phyloP scores from a whole-genome alignment of 2,797 vertebrate species.

The Sebastiscus tertius region DNA sequence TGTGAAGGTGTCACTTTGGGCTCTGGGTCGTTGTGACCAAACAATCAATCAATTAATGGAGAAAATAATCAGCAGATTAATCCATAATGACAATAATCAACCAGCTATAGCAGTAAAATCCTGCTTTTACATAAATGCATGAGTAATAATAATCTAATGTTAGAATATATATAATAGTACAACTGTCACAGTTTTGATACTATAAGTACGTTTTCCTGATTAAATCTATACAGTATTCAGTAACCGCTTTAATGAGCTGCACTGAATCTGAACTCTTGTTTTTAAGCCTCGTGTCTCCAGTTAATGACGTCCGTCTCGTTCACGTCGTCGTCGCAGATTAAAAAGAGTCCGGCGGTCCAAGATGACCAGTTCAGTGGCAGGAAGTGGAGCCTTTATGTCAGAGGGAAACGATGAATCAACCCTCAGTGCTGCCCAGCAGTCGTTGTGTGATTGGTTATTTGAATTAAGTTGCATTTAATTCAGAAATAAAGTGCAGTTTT shows the following conservation, averaged over 20 bases:
- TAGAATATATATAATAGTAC: not conserved
- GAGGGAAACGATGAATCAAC: slow-evolving; percentile 9
- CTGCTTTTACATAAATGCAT: not conserved
- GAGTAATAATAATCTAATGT: not conserved
- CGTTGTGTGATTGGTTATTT: not conserved
- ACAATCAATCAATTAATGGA: too few species aligned
- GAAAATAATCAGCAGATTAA: too few species aligned
- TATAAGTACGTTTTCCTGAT: not conserved
- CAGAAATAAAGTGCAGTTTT: not conserved
- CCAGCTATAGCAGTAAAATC: not conserved
- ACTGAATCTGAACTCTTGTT: not conserved
- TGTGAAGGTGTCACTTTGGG: too few species aligned
- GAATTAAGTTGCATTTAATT: not conserved
- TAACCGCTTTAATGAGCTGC: not conserved
- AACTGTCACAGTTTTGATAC: too few species aligned
- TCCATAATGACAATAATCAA: too few species aligned
- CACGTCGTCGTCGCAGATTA: not conserved
- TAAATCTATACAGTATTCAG: not conserved
- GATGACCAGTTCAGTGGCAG: not conserved
- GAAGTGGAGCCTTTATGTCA: not conserved
- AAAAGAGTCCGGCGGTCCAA: not conserved
- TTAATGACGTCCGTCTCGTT: not conserved
- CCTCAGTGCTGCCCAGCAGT: not conserved
- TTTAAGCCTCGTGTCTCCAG: not conserved
- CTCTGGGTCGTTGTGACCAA: too few species aligned